Evolutionary conservation across 1,140 invertebrate species (phyloP), one percentile per base, ranked within the genome.

Genomic region (Bombus huntii): DNA sequence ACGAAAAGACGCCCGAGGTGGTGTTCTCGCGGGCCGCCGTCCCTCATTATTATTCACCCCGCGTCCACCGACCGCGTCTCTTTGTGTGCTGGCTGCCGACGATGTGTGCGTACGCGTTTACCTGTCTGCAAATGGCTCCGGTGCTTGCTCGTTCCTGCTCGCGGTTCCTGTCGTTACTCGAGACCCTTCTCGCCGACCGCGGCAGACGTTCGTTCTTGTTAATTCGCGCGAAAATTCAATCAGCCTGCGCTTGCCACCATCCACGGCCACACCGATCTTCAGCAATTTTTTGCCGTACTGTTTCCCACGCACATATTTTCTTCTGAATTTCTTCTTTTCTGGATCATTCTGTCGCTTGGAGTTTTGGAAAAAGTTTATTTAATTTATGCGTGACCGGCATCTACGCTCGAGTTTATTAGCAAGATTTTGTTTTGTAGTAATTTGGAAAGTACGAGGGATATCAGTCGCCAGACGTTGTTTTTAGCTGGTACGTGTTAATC

Each of bases 1-100:
- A 87, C 88, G 87, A 91, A 90, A 91, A 91, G 87, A 80, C 89
- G 87, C 89, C 89, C 89, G 83, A 90, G 75, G 76, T 86, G 88
- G 79, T 80, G 88, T 89, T 90, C 83, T 74, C 89, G 85, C 42
- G 85, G 75, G 53, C 79, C 78, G 59, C 62, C 83, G 72, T 90
- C 86, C 81, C 90, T 92, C 92, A 93, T 93, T 93, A 93, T 92
- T 93, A 93, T 93, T 93, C 93, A 93, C 92, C 91, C 86, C 88
- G 82, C 90, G 89, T 92, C 90, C 86, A 88, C 47, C 42, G 34
- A 42, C 39, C 73, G n/a, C 47, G 53, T 73, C 73, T 76, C 70
- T 53, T 47, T 78, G 74, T 68, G 37, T 72, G 71, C 39, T 72
- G 2, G 0, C 25, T 25, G 71, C 28, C 39, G 70, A 42, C 25